A percentile compares a stretch with the other conserved stretches of the same genome.
Evolutionary conservation across 2,113 vertebrate species (phyloP).

Genomic region (Furnarius figulus): DNA sequence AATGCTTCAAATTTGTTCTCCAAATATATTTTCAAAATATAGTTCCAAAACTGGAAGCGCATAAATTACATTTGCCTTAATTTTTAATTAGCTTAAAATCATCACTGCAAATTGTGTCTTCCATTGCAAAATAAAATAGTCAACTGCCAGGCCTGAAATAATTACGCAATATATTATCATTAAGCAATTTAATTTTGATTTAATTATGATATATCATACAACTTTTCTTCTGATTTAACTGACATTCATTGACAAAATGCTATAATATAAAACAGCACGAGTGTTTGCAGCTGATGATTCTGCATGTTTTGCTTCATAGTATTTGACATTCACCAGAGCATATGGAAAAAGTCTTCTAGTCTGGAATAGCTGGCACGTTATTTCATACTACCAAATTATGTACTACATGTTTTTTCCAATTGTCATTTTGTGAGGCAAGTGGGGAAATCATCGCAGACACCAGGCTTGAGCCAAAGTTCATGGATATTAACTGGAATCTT

Average conservation of each 20-base stretch:
- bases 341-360: slow-evolving; percentile 19
- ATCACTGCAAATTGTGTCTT: slow-evolving; percentile 51
- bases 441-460: background rate
- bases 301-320: background rate
- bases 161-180: slow-evolving; percentile 61
- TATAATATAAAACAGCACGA: slow-evolving; percentile 13
- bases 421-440: background rate
- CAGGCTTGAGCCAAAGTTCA: background rate
- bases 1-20: background rate
- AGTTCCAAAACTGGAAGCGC: slow-evolving; percentile 34
- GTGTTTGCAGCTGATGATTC: slow-evolving; percentile 7
- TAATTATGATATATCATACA: slow-evolving; percentile 38
- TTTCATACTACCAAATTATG: background rate
- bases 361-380: slow-evolving; percentile 14
- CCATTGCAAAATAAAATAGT: slow-evolving; percentile 36
- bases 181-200: slow-evolving; percentile 52
- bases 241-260: slow-evolving; percentile 55
- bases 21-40: slow-evolving; percentile 32
- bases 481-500: slow-evolving; percentile 2
- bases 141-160: slow-evolving; percentile 42
- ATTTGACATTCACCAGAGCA: slow-evolving; percentile 21
- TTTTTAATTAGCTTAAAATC: slow-evolving; percentile 68
- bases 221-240: slow-evolving; percentile 55
- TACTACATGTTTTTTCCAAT: background rate
- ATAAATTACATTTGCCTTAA: slow-evolving; percentile 67